Evolutionary conservation across 2,797 vertebrate genomes (phyloP), one percentile per base, ranked within the genome.

Genomic region (Limosa lapponica): DNA sequence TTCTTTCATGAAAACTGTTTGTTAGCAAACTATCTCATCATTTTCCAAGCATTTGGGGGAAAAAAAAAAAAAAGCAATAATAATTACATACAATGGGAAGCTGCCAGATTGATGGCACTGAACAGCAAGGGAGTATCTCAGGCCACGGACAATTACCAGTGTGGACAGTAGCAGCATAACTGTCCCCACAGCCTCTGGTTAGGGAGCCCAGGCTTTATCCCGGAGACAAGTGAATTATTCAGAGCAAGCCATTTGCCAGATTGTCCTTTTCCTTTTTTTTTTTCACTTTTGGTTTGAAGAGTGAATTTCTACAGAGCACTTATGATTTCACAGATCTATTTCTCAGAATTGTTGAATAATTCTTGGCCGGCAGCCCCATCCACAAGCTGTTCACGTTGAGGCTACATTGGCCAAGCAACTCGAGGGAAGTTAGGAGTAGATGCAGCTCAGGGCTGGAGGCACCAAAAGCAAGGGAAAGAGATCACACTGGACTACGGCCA

Each of bases 1-100:
- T 96, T 93, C 87, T 89, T 87, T 90, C 65, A 54, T 44, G 58
- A 90, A 93, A 88, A 70, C 22, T 87, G 24, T 87, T 95, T 93
- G 81, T 91, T 96, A 97, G 66, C 72, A 94, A 96, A 95, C 77
- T 85, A 58, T 79, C 88, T 92, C 77, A 91, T 64, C 5, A 70
- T 89, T 93, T 96, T 94, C 88, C 89, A 97, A 87, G 44, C 43
- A 87, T 86, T 51, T 86, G 7, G 5, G 3, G 41, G 37, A 17
- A 2, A 14, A 62, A 93, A 28, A 17, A 27, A 77, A 57, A 32
- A 30, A 32, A 27, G 32, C 84, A 67, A n/a, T 77, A 82, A 80
- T 64, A 88, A 72, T 62, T 65, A 19, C 36, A 43, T 61, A 37
- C 27, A 82, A n/a, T 22, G 32, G 34, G 44, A 87, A 84, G 30